phyloP scores from a whole-genome alignment of 2,113 vertebrate species.

The Lamprologus sp. region DNA sequence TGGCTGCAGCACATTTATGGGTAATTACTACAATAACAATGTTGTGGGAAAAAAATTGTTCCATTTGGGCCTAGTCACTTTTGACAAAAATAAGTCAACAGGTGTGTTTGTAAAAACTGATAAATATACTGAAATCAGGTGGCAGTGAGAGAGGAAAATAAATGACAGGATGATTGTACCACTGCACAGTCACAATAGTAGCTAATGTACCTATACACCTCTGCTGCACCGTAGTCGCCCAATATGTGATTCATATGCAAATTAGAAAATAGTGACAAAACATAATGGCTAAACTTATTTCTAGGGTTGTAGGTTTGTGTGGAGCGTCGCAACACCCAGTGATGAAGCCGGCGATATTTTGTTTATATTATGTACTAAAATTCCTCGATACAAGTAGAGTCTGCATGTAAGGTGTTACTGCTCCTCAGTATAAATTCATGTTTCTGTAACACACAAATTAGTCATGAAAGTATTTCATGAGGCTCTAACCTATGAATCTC shows the following conservation, averaged over 20 bases:
- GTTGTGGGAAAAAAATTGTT: neutral
- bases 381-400: neutral
- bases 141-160: neutral
- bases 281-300: neutral
- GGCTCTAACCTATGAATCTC: neutral
- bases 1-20: neutral
- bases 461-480: neutral
- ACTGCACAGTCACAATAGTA: neutral
- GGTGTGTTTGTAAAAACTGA: neutral
- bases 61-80: neutral
- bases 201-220: neutral
- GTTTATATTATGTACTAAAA: neutral
- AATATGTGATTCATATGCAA: neutral
- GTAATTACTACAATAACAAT: neutral
- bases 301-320: neutral
- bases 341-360: neutral
- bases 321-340: neutral
- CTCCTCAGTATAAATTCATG: neutral
- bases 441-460: neutral
- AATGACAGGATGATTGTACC: neutral
- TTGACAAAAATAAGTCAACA: neutral
- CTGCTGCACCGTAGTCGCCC: neutral
- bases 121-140: neutral
- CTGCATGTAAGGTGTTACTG: neutral
- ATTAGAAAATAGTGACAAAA: neutral